Percentiles rank a stretch among this genome's conserved stretches.
Evolutionary conservation across 2,113 vertebrate genomes (phyloP).

Genomic region (Solenodon paradoxus): DNA sequence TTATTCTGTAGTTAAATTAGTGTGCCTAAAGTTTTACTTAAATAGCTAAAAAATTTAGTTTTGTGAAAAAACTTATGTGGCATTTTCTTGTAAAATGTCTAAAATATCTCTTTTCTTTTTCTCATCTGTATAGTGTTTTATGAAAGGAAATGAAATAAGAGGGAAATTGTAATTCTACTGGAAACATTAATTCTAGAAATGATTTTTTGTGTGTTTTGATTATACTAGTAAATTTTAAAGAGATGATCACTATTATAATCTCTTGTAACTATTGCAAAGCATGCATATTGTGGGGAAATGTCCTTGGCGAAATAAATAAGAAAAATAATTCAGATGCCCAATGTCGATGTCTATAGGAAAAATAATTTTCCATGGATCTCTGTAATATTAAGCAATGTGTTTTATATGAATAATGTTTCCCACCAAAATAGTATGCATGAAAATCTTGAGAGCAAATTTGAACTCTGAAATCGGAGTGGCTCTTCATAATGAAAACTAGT

Average conservation of each 20-base stretch:
- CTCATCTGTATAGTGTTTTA: background rate
- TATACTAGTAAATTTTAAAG: background rate
- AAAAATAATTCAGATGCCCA: background rate
- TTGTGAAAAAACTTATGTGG: background rate
- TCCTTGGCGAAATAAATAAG: background rate
- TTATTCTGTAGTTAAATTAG: background rate
- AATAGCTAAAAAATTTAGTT: background rate
- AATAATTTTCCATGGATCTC: background rate
- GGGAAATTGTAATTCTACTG: background rate
- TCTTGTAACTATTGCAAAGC: too few species aligned
- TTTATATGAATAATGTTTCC: constrained; percentile 1
- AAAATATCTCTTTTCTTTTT: background rate
- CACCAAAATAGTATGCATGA: background rate
- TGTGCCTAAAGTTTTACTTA: background rate
- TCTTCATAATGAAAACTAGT: background rate
- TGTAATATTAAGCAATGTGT: background rate
- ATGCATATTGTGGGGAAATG: background rate
- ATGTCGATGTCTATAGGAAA: background rate
- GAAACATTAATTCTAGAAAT: background rate
- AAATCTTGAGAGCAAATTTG: constrained; percentile 31
- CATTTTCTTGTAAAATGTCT: background rate
- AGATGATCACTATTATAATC: background rate
- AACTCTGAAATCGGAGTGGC: background rate
- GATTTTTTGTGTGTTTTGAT: background rate
- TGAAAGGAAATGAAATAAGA: background rate